Base-by-base conservation (phyloP, 2,888 invertebrate genomes). In the Tinea trinotella region DNA sequence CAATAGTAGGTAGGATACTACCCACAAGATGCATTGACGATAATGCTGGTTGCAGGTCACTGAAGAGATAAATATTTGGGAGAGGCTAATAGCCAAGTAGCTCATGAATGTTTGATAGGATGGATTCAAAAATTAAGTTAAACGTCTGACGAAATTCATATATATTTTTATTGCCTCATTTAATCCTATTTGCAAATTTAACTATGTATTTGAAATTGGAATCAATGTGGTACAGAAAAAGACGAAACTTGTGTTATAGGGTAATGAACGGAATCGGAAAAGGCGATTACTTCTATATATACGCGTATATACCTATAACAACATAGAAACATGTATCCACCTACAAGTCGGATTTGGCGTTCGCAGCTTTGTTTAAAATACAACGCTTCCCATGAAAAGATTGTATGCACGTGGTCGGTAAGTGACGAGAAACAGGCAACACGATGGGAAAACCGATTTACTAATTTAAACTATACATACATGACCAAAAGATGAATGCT, bases 361-460 rank as follows among this genome's bases (percentile, higher is more conserved):
- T 50, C 50, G 24, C 22, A 24, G 69, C 70, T 78, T 81, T 82
- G 82, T 81, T 81, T 81, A 76, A 70, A 70, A 70, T 76, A 78
- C 66, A 66, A 70, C 71, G 67, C 71, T 72, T 76, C 70, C 71
- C 63, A 64, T 60, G 64, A 59, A 48, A 48, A 48, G 19, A 48
- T 48, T 19, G 67, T 70, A 65, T 68, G 71, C 76, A 76, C 67
- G 70, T 74, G 76, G 72, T 68, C 69, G 81, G 64, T 70, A 73
- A 81, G 74, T 68, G 82, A 81, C 74, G 67, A 64, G 67, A 61
- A 60, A 61, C 82, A 80, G 80, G 69, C 73, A 65, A 59, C 62
- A 61, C 59, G 40, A 68, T 71, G 74, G 68, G 71, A 76, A 73
- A 71, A 71, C 69, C 72, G 67, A 65, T 62, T 59, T 59, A 61